Percentiles rank a stretch among this genome's conserved stretches.
Evolutionary conservation across 2,888 invertebrate species (phyloP).

Genomic region (Parelbella ahira): DNA sequence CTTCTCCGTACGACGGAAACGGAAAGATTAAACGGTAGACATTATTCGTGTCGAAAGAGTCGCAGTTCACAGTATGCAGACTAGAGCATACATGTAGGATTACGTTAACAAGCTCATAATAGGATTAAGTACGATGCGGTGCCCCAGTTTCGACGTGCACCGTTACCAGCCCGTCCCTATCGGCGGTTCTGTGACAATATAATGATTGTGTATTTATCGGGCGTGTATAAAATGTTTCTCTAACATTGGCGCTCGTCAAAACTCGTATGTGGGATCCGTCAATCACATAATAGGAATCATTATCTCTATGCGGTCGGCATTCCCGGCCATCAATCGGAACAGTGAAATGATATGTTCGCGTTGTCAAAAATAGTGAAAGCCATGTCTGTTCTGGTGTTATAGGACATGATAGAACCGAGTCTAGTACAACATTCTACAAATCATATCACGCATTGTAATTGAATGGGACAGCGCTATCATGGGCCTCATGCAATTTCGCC

Average conservation of each 20-base stretch:
- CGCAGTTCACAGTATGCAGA: conserved; percentile 38
- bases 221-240: conserved; percentile 43
- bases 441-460: conserved; percentile 68
- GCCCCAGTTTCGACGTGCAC: conserved; percentile 64
- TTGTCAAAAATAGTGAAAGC: conserved; percentile 59
- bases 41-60: conserved; percentile 5
- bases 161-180: conserved; percentile 65
- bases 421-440: conserved; percentile 53
- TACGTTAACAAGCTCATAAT: conserved; percentile 74
- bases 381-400: conserved; percentile 35
- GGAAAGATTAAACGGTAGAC: background rate
- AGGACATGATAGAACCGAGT: conserved; percentile 50
- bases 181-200: conserved; percentile 62
- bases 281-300: conserved; percentile 40
- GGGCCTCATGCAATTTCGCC: conserved; percentile 68
- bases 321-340: conserved; percentile 19
- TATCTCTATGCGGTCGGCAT: conserved; percentile 24
- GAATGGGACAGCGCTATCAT: conserved; percentile 62
- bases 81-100: conserved; percentile 54
- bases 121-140: conserved; percentile 68
- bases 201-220: conserved; percentile 66
- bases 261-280: conserved; percentile 47
- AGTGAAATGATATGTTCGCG: conserved; percentile 14
- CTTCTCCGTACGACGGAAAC: background rate
- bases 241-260: conserved; percentile 43